These are phyloP conservation scores for Collichthys lucidus DNA, from an alignment of 2,113 vertebrate genomes.

Conservation along the genomic window DNA sequence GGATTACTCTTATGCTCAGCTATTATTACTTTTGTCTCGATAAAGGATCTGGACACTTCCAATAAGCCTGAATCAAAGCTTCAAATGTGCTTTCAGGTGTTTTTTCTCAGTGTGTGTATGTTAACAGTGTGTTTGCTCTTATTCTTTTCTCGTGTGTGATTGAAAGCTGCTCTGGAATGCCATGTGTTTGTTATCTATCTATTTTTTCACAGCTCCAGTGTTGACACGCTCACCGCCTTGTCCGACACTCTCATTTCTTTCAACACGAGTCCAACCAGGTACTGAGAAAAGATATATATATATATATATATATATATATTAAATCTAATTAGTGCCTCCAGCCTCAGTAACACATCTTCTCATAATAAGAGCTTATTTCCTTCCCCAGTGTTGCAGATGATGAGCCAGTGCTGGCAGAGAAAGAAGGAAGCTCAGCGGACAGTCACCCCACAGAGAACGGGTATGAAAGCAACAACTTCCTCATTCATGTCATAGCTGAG, in stretches of 20 bases:
- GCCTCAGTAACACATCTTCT: conserved; percentile 24
- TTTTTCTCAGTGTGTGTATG: conserved; percentile 24
- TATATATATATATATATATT: not conserved
- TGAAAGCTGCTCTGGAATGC: conserved; percentile 25
- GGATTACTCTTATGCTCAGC: not conserved
- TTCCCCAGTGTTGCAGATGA: conserved; percentile 50
- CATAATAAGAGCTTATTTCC: conserved; percentile 40
- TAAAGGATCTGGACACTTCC: conserved; percentile 2
- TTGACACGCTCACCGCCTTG: conserved; percentile 54
- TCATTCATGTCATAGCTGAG: conserved; percentile 49
- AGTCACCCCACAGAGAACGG: conserved; percentile 23
- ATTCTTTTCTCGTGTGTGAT: conserved; percentile 30
- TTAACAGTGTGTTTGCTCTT: conserved; percentile 27
- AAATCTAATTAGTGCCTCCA: conserved; percentile 5
- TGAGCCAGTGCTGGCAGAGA: conserved; percentile 49
- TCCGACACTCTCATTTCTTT: conserved; percentile 70
- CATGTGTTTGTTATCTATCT: conserved; percentile 41
- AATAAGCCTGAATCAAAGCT: not conserved
- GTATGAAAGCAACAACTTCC: conserved; percentile 64
- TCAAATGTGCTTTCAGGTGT: not conserved
- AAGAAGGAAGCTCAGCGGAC: conserved; percentile 38
- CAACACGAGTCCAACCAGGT: conserved; percentile 70
- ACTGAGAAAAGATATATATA: conserved; percentile 24
- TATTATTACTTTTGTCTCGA: not conserved
- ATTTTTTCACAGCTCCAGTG: conserved; percentile 50